phyloP scores from a whole-genome alignment of 30 jellyfish, hydroid and myxozoan genomes.

The Mastigias papua region DNA sequence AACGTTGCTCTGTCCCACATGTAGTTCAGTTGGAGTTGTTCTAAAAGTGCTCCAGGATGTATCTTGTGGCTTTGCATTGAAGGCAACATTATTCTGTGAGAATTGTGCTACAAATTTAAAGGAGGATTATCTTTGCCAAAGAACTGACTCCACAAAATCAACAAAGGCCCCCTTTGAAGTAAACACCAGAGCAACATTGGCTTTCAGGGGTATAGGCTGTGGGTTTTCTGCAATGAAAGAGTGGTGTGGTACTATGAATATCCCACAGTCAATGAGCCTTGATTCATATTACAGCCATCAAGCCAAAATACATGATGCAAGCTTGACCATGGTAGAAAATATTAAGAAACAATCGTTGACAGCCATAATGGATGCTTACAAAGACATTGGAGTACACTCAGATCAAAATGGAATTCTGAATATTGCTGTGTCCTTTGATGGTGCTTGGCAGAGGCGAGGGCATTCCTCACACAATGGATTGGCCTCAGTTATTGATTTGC shows the following conservation, averaged over 20 bases:
- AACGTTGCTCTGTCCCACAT: not conserved
- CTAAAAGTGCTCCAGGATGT: not conserved
- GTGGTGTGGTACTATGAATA: conserved; percentile 61
- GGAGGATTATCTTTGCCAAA: not conserved
- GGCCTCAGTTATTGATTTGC: conserved; percentile 54
- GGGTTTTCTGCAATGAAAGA: conserved; percentile 51
- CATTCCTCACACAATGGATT: conserved; percentile 59
- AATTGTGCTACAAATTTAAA: not conserved
- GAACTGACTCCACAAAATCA: not conserved
- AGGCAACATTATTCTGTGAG: not conserved
- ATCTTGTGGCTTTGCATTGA: not conserved
- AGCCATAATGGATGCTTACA: not conserved
- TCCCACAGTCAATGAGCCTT: conserved; percentile 6
- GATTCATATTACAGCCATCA: not conserved
- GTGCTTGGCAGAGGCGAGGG: conserved; percentile 69
- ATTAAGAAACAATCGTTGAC: not conserved
- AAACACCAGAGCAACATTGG: conserved; percentile 26
- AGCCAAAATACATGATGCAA: not conserved
- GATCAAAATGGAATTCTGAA: not conserved
- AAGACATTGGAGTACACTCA: conserved; percentile 1
- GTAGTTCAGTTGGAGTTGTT: not conserved
- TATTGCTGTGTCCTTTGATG: conserved; percentile 65
- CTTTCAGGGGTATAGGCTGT: conserved; percentile 54
- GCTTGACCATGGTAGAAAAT: not conserved
- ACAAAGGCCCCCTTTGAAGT: conserved; percentile 22